These are phyloP conservation scores for Oeneis ivallda DNA, from an alignment of 2,888 invertebrate species.

Conservation along the genomic window DNA sequence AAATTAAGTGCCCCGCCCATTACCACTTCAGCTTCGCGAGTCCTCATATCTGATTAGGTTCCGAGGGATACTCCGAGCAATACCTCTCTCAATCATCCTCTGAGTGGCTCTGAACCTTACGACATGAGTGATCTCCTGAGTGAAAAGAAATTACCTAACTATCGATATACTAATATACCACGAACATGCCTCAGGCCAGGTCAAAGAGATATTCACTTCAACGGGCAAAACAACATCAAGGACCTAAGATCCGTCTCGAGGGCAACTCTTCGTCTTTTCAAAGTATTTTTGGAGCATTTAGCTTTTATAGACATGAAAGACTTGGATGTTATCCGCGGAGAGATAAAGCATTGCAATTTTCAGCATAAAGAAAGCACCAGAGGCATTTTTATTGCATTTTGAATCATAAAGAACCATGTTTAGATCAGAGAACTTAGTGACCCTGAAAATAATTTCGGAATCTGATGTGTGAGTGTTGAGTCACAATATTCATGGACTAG, in stretches of 20 bases:
- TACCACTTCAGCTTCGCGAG: too few relatives aligned
- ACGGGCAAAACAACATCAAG: slow-evolving; percentile 35
- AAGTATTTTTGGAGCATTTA: slow-evolving; percentile 33
- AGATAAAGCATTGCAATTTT: slow-evolving; percentile 31
- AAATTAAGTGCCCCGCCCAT: too few relatives aligned
- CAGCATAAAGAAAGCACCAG: slow-evolving; percentile 18
- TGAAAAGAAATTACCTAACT: too few relatives aligned
- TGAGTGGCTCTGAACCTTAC: too few relatives aligned
- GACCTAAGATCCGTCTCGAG: slow-evolving; percentile 34
- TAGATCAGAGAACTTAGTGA: neutral
- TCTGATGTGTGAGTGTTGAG: neutral
- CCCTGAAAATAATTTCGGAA: neutral
- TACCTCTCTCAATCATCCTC: too few relatives aligned
- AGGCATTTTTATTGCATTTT: slow-evolving; percentile 19
- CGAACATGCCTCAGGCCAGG: slow-evolving; percentile 8
- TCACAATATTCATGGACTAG: too few relatives aligned
- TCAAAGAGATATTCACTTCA: slow-evolving; percentile 22
- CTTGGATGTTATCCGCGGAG: slow-evolving; percentile 18
- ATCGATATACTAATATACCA: too few relatives aligned
- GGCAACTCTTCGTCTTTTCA: slow-evolving; percentile 34
- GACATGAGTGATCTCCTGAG: too few relatives aligned
- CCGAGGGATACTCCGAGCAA: too few relatives aligned
- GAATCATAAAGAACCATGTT: neutral
- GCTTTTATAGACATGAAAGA: slow-evolving; percentile 28
- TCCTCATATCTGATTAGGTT: too few relatives aligned